Evolutionary conservation across 35 echinoderm and acorn worm species (phyloP), one percentile per base, ranked within the genome.

Genomic region (Eucidaris tribuloides): DNA sequence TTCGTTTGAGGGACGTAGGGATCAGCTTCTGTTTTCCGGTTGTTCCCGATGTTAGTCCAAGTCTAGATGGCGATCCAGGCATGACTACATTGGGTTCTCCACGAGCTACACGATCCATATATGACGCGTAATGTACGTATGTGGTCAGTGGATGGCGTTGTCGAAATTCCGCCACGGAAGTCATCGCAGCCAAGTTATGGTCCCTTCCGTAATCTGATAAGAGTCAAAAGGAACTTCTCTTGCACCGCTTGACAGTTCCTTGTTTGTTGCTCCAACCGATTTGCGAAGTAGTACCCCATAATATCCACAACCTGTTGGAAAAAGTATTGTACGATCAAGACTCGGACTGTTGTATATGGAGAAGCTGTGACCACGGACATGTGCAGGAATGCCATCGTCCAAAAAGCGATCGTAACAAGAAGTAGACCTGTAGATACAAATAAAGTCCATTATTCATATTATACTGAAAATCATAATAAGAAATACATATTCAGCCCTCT

Each of bases 321-420:
- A 22, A 74, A 42, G 68, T 74, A 74, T 40, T 74, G 68, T 33
- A 74, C 44, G 35, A 74, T 44, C 68, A 74, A 42, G 68, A 74
- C 44, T 33, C 44, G 68, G 2, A 40, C 68, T 0, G 68, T 14
- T 38, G 68, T 74, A 36, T 41, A 74, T 9, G 35, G 68, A 11
- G 35, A 74, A 74, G 68, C 68, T 35, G 68, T 33, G 22, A 74
- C 1, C 35, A 74, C 37, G 23, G 68, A 74, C 28, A 74, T 74
- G 38, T 74, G 68, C 13, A 74, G 68, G n/a, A n/a, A n/a, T n/a
- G n/a, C n/a, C n/a, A n/a, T n/a, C n/a, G n/a, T n/a, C n/a, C n/a
- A n/a, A n/a, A n/a, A n/a, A n/a, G n/a, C n/a, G n/a, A n/a, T n/a
- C n/a, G n/a, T n/a, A n/a, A n/a, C n/a, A n/a, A n/a, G n/a, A n/a